phyloP scores from a whole-genome alignment of 2,888 invertebrate genomes.

The Callinectes sapidus region DNA sequence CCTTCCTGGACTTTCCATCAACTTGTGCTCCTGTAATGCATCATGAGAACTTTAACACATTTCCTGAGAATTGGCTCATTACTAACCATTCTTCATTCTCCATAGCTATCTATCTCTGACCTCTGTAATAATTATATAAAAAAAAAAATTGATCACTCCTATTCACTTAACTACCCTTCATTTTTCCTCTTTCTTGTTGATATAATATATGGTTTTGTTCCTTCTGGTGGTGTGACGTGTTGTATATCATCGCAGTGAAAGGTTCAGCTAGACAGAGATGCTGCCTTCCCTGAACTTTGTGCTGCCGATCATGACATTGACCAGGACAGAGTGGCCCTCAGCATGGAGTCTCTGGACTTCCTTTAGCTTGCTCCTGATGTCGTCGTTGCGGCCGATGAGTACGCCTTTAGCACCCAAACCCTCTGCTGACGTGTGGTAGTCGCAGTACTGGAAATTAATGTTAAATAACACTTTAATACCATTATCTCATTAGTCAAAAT shows the following conservation, averaged over 20 bases:
- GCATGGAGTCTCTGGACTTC: constrained; percentile 73
- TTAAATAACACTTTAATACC: neutral
- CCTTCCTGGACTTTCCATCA: neutral
- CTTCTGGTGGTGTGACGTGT: too few species aligned
- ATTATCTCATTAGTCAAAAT: neutral
- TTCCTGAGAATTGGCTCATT: too few species aligned
- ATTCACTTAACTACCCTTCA: too few species aligned
- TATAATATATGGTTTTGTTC: too few species aligned
- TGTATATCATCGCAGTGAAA: too few species aligned
- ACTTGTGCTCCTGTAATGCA: neutral
- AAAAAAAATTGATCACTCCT: too few species aligned
- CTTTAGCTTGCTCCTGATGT: constrained; percentile 74
- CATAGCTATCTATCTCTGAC: too few species aligned
- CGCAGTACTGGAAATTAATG: constrained; percentile 77
- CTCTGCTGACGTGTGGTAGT: constrained; percentile 79
- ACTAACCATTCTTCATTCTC: too few species aligned
- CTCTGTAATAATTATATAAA: too few species aligned
- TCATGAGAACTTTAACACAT: neutral
- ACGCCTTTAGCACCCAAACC: constrained; percentile 79
- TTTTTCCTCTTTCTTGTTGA: too few species aligned
- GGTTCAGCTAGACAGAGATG: constrained; percentile 79
- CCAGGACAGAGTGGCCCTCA: constrained; percentile 77
- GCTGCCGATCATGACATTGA: constrained; percentile 80
- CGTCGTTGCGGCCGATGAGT: constrained; percentile 76
- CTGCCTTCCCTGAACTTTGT: constrained; percentile 80